Evolutionary conservation across 92 coral and sea anemone species (phyloP).

Genomic region (Phenganax marumi): DNA sequence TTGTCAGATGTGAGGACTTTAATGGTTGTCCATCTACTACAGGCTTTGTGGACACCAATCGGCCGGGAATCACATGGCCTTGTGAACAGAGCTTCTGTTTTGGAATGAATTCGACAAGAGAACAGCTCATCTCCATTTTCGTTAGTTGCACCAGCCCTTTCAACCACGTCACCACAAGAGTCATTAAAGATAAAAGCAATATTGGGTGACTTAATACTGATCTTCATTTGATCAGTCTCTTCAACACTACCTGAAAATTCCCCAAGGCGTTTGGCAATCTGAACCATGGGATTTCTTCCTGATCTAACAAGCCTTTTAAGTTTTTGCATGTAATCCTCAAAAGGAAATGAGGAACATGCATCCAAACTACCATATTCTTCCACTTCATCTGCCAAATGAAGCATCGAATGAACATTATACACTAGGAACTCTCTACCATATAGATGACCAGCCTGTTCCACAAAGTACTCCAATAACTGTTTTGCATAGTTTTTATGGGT

Average conservation of each 20-base stretch:
- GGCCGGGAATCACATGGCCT: background rate
- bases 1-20: background rate
- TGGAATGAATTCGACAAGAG: background rate
- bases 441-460: background rate
- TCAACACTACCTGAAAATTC: background rate
- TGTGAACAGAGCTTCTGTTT: background rate
- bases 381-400: background rate
- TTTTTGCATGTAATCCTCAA: background rate
- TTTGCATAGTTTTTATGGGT: background rate
- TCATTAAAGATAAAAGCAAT: background rate
- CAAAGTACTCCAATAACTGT: background rate
- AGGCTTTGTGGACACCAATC: slow-evolving; percentile 1
- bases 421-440: background rate
- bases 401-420: background rate
- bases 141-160: background rate
- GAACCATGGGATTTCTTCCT: background rate
- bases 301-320: background rate
- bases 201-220: background rate
- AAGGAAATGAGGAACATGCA: background rate
- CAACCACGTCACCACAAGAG: background rate
- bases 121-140: background rate
- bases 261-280: background rate
- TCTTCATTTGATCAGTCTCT: background rate
- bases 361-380: background rate
- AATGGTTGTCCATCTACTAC: background rate